Evolutionary conservation across 2,888 invertebrate genomes (phyloP).

Genomic region (Mechanitis messenoides): DNA sequence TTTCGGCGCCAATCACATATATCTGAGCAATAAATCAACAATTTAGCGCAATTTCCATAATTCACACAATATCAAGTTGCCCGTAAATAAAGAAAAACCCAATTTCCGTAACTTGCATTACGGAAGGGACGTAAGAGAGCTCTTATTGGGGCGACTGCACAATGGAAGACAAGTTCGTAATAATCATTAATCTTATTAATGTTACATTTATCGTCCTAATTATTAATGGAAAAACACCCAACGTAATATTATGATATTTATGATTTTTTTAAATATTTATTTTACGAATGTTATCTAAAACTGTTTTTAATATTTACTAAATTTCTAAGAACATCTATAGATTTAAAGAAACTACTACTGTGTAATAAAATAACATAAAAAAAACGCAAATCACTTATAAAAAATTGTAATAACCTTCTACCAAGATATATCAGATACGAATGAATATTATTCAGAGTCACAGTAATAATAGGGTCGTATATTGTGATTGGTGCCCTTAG

Average conservation of each 20-base stretch:
- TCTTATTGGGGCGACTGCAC: constrained; percentile 16
- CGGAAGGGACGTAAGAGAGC: constrained; percentile 44
- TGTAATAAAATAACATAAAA: too few relatives aligned
- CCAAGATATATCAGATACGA: constrained; percentile 72
- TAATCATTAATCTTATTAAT: constrained; percentile 23
- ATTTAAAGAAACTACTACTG: too few relatives aligned
- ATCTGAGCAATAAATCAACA: constrained; percentile 68
- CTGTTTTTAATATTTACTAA: too few relatives aligned
- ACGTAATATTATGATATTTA: too few relatives aligned
- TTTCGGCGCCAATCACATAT: constrained; percentile 37
- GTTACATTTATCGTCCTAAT: constrained; percentile 1
- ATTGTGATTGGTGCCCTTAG: constrained; percentile 66
- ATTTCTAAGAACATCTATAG: too few relatives aligned
- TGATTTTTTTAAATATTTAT: too few relatives aligned
- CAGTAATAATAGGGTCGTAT: constrained; percentile 71
- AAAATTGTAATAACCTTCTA: constrained; percentile 28
- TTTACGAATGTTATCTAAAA: too few relatives aligned
- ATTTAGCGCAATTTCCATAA: constrained; percentile 74
- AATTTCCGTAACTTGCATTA: constrained; percentile 65
- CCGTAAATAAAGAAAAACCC: constrained; percentile 71
- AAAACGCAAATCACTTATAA: too few relatives aligned
- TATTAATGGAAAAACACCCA: too few relatives aligned
- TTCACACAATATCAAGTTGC: constrained; percentile 74
- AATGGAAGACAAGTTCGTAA: constrained; percentile 18
- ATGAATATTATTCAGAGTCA: constrained; percentile 63